Evolutionary conservation across 2,113 vertebrate species (phyloP).

Genomic region (Neopipo cinnamomea): DNA sequence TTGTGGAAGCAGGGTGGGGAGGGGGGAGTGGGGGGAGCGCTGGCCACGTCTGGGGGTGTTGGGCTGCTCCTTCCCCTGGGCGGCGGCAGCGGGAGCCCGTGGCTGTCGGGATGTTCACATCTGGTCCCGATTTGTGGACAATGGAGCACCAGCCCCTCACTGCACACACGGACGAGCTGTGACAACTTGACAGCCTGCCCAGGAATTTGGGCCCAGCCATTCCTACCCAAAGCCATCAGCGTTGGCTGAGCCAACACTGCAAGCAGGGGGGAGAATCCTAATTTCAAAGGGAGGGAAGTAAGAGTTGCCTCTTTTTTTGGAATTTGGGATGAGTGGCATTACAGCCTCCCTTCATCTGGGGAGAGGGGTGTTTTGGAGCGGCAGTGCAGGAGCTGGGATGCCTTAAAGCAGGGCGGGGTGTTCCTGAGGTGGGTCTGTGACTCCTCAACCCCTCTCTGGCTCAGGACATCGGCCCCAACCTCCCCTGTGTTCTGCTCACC

Average conservation of each 20-base stretch:
- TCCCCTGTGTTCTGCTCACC: fast-evolving
- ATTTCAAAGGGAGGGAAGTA: conserved; percentile 6
- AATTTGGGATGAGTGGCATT: background rate
- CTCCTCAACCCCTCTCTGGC: background rate
- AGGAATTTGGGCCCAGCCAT: conserved; percentile 32
- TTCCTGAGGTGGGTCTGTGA: background rate
- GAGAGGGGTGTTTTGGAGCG: background rate
- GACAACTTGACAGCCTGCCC: conserved; percentile 66
- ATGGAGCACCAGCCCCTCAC: conserved; percentile 56
- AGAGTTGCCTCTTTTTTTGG: background rate
- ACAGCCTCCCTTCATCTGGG: background rate
- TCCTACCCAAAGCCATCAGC: background rate
- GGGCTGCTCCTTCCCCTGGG: background rate
- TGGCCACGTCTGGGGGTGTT: background rate
- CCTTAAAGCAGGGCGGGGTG: background rate
- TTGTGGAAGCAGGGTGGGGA: background rate
- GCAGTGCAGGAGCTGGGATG: background rate
- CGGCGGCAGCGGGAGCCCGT: background rate
- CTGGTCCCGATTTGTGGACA: conserved; percentile 63
- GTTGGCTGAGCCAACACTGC: background rate
- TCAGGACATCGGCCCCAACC: background rate
- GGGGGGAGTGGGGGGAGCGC: background rate
- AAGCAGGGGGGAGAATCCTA: background rate
- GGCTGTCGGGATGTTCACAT: conserved; percentile 50
- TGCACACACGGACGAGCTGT: conserved; percentile 21